Base-by-base conservation (phyloP, 2,113 vertebrate genomes). In the Jaculus jaculus region DNA sequence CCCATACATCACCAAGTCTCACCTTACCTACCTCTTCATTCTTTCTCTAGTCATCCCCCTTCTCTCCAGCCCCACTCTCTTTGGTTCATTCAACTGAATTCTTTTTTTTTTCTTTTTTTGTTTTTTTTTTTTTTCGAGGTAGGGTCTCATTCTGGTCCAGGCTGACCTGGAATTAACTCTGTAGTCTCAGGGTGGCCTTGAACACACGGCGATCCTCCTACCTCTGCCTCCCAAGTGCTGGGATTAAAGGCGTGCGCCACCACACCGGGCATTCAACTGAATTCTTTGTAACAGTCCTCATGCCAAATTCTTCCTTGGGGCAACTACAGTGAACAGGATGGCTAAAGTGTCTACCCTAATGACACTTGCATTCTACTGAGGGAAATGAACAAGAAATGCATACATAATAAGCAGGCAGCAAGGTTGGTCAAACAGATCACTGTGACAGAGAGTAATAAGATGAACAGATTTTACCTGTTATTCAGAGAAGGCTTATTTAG, bases 361-460 rank as follows among this genome's bases (percentile, higher is more conserved):
- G 78, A 82, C 13, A 73, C 30, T 84, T 72, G 17, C 13, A 72
- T 86, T 80, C n/a, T 23, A 79, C 51, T 61, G 32, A 86, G 34
- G 39, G 68, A 79, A 74, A 83, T 58, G 79, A 68, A 79, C 1
- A 91, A 84, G n/a, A 91, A 92, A 82, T 58, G 89, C 89, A 91
- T 32, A 80, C 32, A 95, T 78, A 60, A 61, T 4, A 66, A 74
- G 30, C 78, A 83, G 28, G 66, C n/a, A 71, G 1, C 1, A 80
- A 24, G 71, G 42, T 47, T 47, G 34, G 72, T 39, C 82, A 85
- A 92, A 32, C 66, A 21, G 51, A 39, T 37, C 34, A 30, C 60
- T 1, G 1, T 51, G 75, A 23, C 20, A 79, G 30, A 84, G 51
- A 71, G 69, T 51, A 92, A 80, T 1, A 85, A 37, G 65, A 20